Conservation (phyloP, 2,797 vertebrate species). For the Potorous gilbertii region DNA sequence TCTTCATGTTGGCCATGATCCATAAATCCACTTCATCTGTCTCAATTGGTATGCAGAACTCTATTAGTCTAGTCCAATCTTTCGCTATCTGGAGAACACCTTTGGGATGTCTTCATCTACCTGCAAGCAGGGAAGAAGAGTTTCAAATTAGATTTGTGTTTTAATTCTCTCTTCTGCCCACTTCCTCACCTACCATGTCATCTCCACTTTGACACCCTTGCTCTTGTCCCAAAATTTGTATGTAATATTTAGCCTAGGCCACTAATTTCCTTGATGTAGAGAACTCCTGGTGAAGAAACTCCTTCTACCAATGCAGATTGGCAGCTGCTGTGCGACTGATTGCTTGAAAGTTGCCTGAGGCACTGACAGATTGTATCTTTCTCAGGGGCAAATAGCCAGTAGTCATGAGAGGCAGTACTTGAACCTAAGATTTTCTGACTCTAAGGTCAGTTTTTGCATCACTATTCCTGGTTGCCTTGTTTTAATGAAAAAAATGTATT, state of each 20-base stretch:
- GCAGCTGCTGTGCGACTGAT: not conserved
- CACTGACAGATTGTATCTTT: not conserved
- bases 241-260: not conserved
- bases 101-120: not conserved
- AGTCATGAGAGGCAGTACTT: not conserved
- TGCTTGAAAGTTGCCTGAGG: not conserved
- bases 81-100: not conserved
- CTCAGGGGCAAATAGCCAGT: not conserved
- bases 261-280: not conserved
- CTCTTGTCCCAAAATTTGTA: not conserved
- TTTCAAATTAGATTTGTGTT: not conserved
- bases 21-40: not conserved
- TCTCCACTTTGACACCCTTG: not conserved
- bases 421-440: not conserved
- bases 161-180: not conserved
- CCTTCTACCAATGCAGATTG: not conserved
- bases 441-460: not conserved
- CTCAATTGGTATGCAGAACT: not conserved
- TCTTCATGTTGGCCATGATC: not conserved
- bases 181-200: not conserved
- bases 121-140: not conserved
- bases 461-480: not conserved
- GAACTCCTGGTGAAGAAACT: not conserved
- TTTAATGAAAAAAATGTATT: not conserved
- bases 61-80: not conserved